Conservation (phyloP, 2,797 vertebrate species). For the Orestias chungarensis region DNA sequence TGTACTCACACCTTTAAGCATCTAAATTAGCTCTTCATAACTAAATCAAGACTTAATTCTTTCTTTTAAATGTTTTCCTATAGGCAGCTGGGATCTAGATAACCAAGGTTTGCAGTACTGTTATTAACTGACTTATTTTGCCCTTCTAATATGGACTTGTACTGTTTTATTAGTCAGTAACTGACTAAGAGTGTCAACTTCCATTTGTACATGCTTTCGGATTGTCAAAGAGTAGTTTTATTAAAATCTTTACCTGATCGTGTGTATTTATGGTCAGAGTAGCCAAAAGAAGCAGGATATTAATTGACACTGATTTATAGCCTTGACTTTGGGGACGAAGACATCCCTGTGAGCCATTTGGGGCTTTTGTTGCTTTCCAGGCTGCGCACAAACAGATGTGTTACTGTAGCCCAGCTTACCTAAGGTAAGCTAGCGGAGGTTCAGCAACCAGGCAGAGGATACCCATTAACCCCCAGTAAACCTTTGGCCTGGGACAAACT, state of each 20-base stretch:
- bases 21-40: conserved; percentile 6
- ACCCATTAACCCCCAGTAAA: conserved; percentile 54
- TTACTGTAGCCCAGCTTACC: conserved; percentile 43
- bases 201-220: conserved; percentile 23
- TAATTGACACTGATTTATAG: conserved; percentile 71
- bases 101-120: conserved; percentile 19
- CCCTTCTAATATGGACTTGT: conserved; percentile 10
- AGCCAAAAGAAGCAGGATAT: conserved; percentile 39
- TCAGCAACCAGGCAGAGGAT: conserved; percentile 28
- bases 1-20: conserved; percentile 18
- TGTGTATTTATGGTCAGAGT: conserved; percentile 53
- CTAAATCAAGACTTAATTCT: conserved; percentile 20
- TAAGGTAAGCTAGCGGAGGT: conserved; percentile 29
- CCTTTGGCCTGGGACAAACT: conserved; percentile 48
- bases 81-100: conserved; percentile 29
- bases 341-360: conserved; percentile 22
- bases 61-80: conserved; percentile 17
- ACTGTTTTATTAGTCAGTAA: conserved; percentile 40
- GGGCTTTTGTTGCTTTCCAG: conserved; percentile 53
- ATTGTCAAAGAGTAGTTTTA: conserved; percentile 28
- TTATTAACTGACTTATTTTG: conserved; percentile 1
- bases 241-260: conserved; percentile 14
- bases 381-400: conserved; percentile 21
- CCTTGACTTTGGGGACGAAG: conserved; percentile 49
- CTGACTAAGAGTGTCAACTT: conserved; percentile 45